A percentile compares a stretch with the other conserved stretches of the same genome.
phyloP scores from a whole-genome alignment of 37 sponge, comb jelly and placozoan genomes.

The Diacarnus erythraeanus region DNA sequence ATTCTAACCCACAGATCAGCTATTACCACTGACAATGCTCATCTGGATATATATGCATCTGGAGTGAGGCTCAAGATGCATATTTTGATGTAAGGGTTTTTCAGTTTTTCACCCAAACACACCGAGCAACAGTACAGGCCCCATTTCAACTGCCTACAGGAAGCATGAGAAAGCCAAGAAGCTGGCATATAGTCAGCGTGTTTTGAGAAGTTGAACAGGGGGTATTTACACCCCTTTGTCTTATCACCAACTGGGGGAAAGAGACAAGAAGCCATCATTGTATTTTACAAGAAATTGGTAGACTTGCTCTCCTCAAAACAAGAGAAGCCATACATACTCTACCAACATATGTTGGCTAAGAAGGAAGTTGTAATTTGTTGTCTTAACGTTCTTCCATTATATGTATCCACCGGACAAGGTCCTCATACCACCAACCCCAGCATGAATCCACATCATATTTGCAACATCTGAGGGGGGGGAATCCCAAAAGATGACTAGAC shows the following conservation, averaged over 20 bases:
- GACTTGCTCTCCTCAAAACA: too few species aligned
- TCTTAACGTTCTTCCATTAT: too few species aligned
- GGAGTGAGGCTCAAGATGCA: slow-evolving; percentile 22
- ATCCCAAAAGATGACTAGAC: too few species aligned
- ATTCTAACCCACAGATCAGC: slow-evolving; percentile 8
- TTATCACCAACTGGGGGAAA: neutral
- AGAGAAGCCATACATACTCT: too few species aligned
- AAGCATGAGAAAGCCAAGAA: neutral
- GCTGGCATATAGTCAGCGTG: neutral
- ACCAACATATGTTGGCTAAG: too few species aligned
- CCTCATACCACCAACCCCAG: too few species aligned
- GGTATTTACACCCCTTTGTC: neutral
- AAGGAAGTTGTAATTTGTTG: too few species aligned
- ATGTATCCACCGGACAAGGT: too few species aligned
- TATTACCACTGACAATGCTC: slow-evolving; percentile 21
- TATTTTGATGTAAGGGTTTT: slow-evolving; percentile 7
- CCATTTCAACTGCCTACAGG: neutral
- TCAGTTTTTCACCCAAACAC: neutral
- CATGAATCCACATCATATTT: too few species aligned
- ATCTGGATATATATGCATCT: slow-evolving; percentile 30
- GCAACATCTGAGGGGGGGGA: too few species aligned
- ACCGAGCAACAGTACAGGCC: neutral
- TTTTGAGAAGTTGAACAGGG: neutral
- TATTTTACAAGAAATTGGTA: neutral
- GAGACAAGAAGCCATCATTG: neutral